Evolutionary conservation across 2,113 vertebrate genomes (phyloP).

Genomic region (Lepus timidus): DNA sequence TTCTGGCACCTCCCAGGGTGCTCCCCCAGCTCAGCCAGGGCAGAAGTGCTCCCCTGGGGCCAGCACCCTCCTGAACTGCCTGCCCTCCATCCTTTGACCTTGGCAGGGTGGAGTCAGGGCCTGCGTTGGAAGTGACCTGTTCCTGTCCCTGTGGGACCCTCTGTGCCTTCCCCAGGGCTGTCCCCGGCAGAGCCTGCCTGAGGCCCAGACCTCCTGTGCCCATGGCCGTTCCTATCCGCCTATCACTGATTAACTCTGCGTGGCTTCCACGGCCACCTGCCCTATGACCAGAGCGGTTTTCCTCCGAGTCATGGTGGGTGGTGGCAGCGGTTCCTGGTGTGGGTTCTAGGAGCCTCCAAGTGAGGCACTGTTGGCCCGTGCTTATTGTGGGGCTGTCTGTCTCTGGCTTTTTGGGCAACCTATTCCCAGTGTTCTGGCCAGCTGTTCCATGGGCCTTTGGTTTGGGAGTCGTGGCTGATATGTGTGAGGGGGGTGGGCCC

Average conservation of each 20-base stretch:
- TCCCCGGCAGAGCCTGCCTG: background rate
- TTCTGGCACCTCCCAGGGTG: too few species aligned
- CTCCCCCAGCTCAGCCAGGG: too few species aligned
- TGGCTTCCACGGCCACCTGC: background rate
- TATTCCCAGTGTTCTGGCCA: background rate
- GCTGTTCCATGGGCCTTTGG: background rate
- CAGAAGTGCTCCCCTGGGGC: too few species aligned
- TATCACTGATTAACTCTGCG: rapidly evolving
- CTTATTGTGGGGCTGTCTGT: background rate
- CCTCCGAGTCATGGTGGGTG: rapidly evolving
- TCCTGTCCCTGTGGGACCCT: rapidly evolving
- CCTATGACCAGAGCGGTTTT: rapidly evolving
- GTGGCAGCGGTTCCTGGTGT: rapidly evolving
- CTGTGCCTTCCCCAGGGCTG: rapidly evolving
- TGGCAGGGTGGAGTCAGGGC: background rate
- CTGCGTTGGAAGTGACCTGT: background rate
- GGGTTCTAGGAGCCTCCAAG: background rate
- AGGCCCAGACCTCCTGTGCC: background rate
- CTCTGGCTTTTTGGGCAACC: background rate
- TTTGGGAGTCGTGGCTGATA: background rate
- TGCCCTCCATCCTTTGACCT: background rate
- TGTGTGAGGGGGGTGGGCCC: background rate
- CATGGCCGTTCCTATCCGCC: rapidly evolving
- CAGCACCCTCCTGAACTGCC: too few species aligned
- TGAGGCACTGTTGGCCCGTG: rapidly evolving